A percentile compares a stretch with the other conserved stretches of the same genome.
These are phyloP conservation scores for Nomada ruficornis DNA, from an alignment of 2,888 invertebrate species.

Conservation along the genomic window DNA sequence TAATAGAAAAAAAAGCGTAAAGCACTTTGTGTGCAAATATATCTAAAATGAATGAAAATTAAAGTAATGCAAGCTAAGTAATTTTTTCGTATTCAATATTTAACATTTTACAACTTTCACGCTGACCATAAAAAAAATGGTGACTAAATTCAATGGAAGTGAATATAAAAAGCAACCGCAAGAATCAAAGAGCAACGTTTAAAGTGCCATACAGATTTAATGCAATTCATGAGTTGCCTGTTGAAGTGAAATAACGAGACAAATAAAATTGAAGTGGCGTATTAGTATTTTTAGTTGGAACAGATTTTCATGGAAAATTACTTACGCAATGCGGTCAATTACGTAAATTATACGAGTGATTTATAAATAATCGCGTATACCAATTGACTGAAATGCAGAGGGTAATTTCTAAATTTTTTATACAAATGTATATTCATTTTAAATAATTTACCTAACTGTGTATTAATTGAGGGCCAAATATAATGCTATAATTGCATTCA, in stretches of 20 bases:
- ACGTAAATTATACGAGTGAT: conserved; percentile 49
- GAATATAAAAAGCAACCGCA: too few species aligned
- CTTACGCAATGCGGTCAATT: conserved; percentile 53
- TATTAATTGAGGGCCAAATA: not conserved
- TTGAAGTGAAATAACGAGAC: not conserved
- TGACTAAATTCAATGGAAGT: too few species aligned
- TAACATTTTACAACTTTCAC: too few species aligned
- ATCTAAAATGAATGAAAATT: not conserved
- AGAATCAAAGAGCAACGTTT: not conserved
- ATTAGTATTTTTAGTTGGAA: conserved; percentile 50
- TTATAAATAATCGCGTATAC: conserved; percentile 45
- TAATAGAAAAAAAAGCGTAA: not conserved
- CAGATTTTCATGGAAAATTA: conserved; percentile 53
- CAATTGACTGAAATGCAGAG: conserved; percentile 8
- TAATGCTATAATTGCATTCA: too few species aligned
- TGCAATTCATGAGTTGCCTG: not conserved
- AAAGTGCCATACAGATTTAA: not conserved
- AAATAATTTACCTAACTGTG: not conserved
- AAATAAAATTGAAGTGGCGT: conserved; percentile 8
- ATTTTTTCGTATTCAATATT: not conserved
- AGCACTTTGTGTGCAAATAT: not conserved
- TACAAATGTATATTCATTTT: not conserved
- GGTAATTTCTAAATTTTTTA: not conserved
- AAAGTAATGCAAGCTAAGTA: not conserved
- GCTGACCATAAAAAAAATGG: too few species aligned